Evolutionary conservation across 35 echinoderm and acorn worm genomes (phyloP).

Genomic region (Lytechinus pictus): DNA sequence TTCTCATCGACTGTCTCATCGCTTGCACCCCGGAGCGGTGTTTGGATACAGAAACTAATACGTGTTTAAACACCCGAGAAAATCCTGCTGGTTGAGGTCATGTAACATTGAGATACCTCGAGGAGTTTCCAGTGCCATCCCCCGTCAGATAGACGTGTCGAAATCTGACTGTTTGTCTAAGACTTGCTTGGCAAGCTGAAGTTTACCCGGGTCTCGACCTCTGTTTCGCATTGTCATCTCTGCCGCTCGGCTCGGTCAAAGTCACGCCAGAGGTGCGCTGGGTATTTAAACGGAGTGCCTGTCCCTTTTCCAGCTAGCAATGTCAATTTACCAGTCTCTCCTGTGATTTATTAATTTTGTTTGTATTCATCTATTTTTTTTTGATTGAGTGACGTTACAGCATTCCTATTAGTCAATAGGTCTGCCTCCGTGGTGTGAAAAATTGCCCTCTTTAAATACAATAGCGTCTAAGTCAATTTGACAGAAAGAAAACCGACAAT

Average conservation of each 20-base stretch:
- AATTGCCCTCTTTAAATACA: slow-evolving; percentile 30
- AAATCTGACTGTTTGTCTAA: slow-evolving; percentile 30
- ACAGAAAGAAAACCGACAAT: neutral
- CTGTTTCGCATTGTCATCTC: slow-evolving; percentile 21
- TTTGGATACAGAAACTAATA: slow-evolving; percentile 4
- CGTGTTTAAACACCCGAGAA: slow-evolving; percentile 20
- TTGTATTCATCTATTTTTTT: neutral
- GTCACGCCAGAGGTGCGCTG: slow-evolving; percentile 32
- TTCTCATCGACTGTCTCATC: neutral
- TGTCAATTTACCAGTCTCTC: slow-evolving; percentile 20
- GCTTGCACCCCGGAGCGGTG: neutral
- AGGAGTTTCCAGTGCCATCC: slow-evolving; percentile 22
- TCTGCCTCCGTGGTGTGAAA: slow-evolving; percentile 11
- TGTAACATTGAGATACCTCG: slow-evolving; percentile 15
- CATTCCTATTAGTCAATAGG: slow-evolving; percentile 21
- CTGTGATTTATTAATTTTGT: neutral
- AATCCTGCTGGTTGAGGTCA: slow-evolving; percentile 13
- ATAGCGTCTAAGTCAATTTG: slow-evolving; percentile 35
- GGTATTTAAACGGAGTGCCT: neutral
- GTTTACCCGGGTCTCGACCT: slow-evolving; percentile 13
- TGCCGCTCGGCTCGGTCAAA: slow-evolving; percentile 21
- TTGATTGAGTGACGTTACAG: slow-evolving; percentile 42
- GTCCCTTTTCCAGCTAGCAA: neutral
- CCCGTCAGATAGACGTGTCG: slow-evolving; percentile 25
- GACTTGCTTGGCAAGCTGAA: slow-evolving; percentile 12